Evolutionary conservation across 1,140 invertebrate species (phyloP).

Genomic region (Drosophila nigrodunni): DNA sequence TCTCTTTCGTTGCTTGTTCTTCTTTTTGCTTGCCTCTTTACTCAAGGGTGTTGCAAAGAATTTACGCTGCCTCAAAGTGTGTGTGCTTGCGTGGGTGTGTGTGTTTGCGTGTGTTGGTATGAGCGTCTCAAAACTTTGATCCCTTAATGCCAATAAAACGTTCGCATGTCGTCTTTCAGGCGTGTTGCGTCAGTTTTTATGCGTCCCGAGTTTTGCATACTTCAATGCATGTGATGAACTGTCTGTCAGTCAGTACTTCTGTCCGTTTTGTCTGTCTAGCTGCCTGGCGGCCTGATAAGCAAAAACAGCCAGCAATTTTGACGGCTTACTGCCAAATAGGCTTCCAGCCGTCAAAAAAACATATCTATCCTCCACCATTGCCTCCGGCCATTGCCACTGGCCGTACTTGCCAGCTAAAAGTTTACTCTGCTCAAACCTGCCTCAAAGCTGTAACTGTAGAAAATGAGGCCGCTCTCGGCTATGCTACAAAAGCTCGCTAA

Average conservation of each 20-base stretch:
- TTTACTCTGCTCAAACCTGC: conserved; percentile 40
- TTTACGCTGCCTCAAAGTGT: conserved; percentile 35
- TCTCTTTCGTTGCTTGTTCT: conserved; percentile 7
- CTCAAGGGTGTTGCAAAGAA: conserved; percentile 77
- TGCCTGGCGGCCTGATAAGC: conserved; percentile 53
- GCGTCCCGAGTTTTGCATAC: conserved; percentile 57
- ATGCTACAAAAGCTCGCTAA: conserved; percentile 67
- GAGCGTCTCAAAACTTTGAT: conserved; percentile 64
- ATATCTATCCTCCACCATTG: background rate
- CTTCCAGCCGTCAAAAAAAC: conserved; percentile 9
- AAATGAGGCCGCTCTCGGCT: conserved; percentile 53
- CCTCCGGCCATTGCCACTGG: background rate
- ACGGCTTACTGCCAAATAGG: conserved; percentile 50
- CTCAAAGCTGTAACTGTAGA: conserved; percentile 33
- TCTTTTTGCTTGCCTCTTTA: conserved; percentile 36
- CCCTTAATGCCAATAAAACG: conserved; percentile 82
- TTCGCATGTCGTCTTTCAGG: conserved; percentile 77
- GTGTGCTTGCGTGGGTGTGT: conserved; percentile 6
- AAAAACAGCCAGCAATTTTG: conserved; percentile 58
- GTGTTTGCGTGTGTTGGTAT: conserved; percentile 21
- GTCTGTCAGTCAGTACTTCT: conserved; percentile 11
- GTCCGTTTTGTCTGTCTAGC: too few relatives aligned
- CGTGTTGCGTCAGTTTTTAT: conserved; percentile 79
- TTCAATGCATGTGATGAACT: conserved; percentile 77
- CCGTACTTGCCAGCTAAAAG: conserved; percentile 2